Percentiles rank a stretch among this genome's conserved stretches.
These are phyloP conservation scores for Ornithorhynchus anatinus DNA, from an alignment of 2,113 vertebrate species.

Conservation along the genomic window DNA sequence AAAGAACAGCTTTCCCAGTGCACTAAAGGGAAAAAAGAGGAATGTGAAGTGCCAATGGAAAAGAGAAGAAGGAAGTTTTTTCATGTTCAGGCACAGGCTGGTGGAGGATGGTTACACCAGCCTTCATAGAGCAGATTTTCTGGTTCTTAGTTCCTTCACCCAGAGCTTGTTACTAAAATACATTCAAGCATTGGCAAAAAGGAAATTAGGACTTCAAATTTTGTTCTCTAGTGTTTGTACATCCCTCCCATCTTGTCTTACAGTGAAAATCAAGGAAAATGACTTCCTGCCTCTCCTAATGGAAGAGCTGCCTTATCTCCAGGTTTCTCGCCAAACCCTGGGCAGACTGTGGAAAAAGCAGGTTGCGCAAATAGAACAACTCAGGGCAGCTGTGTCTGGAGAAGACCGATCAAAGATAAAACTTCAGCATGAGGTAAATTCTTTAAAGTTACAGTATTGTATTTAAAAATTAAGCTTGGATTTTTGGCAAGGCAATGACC, in stretches of 20 bases:
- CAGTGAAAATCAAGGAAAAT: conserved; percentile 85
- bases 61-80: no score
- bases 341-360: conserved; percentile 89
- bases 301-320: conserved; percentile 87
- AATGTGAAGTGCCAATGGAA: no score
- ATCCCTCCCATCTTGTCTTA: conserved; percentile 31
- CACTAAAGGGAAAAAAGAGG: no score
- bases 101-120: no score
- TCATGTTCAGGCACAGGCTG: no score
- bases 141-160: no score
- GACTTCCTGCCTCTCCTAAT: conserved; percentile 83
- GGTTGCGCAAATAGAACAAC: conserved; percentile 78
- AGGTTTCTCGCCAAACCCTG: conserved; percentile 78
- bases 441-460: not conserved
- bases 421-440: conserved; percentile 79
- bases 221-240: conserved; percentile 16
- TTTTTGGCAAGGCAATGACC: not conserved
- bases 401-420: conserved; percentile 65
- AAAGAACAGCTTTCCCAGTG: no score
- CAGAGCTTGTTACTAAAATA: no score
- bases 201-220: not conserved
- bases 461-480: no score
- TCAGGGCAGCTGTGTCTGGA: conserved; percentile 63
- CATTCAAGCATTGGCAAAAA: no score
- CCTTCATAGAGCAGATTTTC: no score